These are phyloP conservation scores for Hydropotes inermis DNA, from an alignment of 2,113 vertebrate genomes.

Conservation along the genomic window DNA sequence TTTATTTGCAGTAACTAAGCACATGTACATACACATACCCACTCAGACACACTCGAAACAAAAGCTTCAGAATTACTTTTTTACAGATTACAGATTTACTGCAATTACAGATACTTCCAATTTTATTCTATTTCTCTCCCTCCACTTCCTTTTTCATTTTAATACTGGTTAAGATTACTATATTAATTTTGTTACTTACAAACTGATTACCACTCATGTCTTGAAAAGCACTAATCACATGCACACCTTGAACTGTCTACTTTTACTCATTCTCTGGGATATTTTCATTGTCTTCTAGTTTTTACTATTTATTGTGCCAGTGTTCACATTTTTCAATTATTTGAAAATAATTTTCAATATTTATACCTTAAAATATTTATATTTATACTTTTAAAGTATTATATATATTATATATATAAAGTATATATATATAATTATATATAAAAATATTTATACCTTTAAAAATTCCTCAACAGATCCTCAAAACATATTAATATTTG, in stretches of 20 bases:
- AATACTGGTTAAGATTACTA: neutral
- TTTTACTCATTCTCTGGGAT: neutral
- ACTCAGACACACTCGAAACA: neutral
- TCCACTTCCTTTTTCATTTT: neutral
- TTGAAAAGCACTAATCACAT: neutral
- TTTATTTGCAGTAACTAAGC: neutral
- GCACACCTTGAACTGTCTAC: neutral
- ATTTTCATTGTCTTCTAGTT: neutral
- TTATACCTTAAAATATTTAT: neutral
- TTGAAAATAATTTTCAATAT: neutral
- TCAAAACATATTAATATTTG: neutral
- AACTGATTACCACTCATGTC: neutral
- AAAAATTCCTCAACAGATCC: neutral
- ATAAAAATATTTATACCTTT: neutral
- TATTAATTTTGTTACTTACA: neutral
- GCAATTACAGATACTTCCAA: neutral
- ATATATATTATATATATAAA: too few relatives aligned
- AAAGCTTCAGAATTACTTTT: neutral
- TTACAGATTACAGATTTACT: neutral
- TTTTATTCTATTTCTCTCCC: neutral
- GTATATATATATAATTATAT: too few relatives aligned
- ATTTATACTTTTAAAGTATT: too few relatives aligned
- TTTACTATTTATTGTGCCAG: neutral
- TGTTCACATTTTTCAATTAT: neutral
- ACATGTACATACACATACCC: rapidly evolving